Conservation (phyloP, 2,888 invertebrate species). For the Anoncus sp. region DNA sequence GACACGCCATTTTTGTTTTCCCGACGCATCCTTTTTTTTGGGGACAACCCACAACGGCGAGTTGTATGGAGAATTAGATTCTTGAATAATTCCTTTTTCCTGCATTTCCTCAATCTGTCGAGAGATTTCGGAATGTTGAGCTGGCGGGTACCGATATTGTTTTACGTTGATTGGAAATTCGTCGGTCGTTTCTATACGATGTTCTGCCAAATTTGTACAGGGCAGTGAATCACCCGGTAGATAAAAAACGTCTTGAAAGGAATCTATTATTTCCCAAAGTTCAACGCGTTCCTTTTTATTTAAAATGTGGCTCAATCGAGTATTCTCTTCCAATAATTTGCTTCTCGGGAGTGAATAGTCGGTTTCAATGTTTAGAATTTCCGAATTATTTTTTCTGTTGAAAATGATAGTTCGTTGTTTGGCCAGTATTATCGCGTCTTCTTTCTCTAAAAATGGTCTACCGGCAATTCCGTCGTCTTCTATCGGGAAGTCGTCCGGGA, state of each 20-base stretch:
- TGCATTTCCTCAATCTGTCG: conserved; percentile 7
- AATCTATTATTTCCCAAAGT: conserved; percentile 37
- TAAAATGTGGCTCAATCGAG: conserved; percentile 3
- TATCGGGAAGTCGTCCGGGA: conserved; percentile 41
- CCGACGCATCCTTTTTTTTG: conserved; percentile 22
- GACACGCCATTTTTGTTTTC: no score
- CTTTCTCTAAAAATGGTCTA: conserved; percentile 30
- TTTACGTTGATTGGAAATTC: conserved; percentile 7
- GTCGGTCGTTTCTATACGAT: conserved; percentile 1
- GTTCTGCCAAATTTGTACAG: not conserved
- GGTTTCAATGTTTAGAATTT: not conserved
- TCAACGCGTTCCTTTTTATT: not conserved
- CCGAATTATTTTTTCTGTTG: not conserved
- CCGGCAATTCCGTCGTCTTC: conserved; percentile 42
- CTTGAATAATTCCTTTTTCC: not conserved
- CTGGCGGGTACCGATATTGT: conserved; percentile 17
- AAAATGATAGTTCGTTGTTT: conserved; percentile 35
- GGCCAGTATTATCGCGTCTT: conserved; percentile 27
- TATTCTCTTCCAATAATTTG: not conserved
- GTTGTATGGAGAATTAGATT: conserved; percentile 15
- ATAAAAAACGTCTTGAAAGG: conserved; percentile 3
- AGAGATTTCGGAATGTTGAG: conserved; percentile 18
- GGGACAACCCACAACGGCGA: conserved; percentile 22
- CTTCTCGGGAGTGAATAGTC: not conserved
- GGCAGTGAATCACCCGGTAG: conserved; percentile 11